A percentile compares a stretch with the other conserved stretches of the same genome.
Evolutionary conservation across 2,113 vertebrate species (phyloP).

Genomic region (Pterocles gutturalis): DNA sequence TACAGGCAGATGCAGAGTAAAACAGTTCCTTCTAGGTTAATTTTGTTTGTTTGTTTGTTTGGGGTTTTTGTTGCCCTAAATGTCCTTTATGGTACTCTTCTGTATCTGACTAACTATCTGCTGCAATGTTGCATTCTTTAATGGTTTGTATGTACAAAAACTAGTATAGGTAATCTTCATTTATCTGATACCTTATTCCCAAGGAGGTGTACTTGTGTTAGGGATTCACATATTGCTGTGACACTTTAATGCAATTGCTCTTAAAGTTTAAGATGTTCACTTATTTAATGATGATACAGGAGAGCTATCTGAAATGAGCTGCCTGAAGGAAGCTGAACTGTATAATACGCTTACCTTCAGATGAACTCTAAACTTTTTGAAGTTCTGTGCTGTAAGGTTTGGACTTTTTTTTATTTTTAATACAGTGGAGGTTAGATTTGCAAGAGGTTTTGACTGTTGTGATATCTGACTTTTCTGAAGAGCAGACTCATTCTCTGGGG

Average conservation of each 20-base stretch:
- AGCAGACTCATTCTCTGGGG: neutral
- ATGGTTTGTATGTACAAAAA: neutral
- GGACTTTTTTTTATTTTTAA: neutral
- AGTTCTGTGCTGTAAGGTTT: neutral
- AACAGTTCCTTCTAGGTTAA: neutral
- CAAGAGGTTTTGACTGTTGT: neutral
- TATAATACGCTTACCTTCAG: neutral
- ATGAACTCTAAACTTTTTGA: neutral
- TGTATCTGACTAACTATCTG: neutral
- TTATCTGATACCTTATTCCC: neutral
- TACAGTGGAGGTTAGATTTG: neutral
- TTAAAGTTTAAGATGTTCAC: neutral
- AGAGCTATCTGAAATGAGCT: neutral
- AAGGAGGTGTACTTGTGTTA: neutral
- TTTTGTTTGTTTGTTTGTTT: too few relatives aligned
- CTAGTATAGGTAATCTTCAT: neutral
- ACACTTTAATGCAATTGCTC: neutral
- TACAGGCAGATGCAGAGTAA: neutral
- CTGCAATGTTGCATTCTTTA: neutral
- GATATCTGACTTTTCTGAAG: neutral
- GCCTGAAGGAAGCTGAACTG: neutral
- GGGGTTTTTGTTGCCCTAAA: neutral
- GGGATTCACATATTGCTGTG: neutral
- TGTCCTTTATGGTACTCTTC: neutral
- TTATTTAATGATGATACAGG: neutral